Evolutionary conservation across 2,113 vertebrate species (phyloP).

Genomic region (Rhipidura dahli): DNA sequence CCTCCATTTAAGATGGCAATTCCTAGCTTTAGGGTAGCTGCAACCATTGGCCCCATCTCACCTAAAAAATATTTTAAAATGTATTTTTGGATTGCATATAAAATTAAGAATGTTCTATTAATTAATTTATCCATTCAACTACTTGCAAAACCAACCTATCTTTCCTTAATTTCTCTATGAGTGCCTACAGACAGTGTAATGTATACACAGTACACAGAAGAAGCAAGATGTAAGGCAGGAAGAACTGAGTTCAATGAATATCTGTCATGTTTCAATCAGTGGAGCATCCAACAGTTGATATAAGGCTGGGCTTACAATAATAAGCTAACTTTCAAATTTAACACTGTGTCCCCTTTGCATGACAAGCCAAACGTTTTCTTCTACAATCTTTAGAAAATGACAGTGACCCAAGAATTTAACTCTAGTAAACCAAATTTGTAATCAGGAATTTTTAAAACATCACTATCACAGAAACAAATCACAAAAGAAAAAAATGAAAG

Average conservation of each 20-base stretch:
- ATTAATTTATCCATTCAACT: neutral
- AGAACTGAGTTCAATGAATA: neutral
- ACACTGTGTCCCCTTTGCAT: neutral
- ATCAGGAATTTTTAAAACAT: neutral
- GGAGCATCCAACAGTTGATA: neutral
- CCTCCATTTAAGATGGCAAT: constrained; percentile 95
- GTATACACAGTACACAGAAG: neutral
- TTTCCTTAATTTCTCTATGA: neutral
- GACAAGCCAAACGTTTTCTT: neutral
- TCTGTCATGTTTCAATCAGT: neutral
- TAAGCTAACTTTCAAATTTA: neutral
- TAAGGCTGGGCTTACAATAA: neutral
- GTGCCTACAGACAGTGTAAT: neutral
- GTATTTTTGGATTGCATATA: neutral
- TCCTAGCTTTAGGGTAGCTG: constrained; percentile 91
- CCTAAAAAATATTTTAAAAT: constrained; percentile 70
- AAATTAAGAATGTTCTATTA: neutral
- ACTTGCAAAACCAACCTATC: neutral
- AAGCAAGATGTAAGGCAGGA: neutral
- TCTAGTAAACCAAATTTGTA: neutral
- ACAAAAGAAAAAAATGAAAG: neutral
- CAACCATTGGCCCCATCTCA: constrained; percentile 96
- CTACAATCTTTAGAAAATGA: neutral
- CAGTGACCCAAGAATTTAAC: neutral
- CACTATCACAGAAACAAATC: neutral